Conservation (phyloP, 2,113 vertebrate species). For the Microcebus griseorufus region DNA sequence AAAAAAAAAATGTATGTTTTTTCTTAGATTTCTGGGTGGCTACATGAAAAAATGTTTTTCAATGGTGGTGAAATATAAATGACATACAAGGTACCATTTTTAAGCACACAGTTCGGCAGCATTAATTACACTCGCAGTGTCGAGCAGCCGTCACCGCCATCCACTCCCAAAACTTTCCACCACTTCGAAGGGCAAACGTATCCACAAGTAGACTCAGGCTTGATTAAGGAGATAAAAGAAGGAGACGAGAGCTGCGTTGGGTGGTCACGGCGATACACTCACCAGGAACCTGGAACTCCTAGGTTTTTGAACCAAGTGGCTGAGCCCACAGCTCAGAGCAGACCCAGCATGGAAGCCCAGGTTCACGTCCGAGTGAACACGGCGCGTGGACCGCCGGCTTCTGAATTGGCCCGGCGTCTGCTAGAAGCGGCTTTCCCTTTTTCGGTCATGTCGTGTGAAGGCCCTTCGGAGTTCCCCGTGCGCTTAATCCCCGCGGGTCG, state of each 20-base stretch:
- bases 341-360: neutral
- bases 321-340: neutral
- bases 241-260: fast-evolving
- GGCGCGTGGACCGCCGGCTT: fast-evolving
- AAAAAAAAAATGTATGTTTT: neutral
- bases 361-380: fast-evolving
- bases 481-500: no score
- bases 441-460: fast-evolving
- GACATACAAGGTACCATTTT: neutral
- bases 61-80: neutral
- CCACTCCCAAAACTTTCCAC: neutral
- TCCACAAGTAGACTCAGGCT: neutral
- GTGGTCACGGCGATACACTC: fast-evolving
- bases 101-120: fast-evolving
- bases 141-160: fast-evolving
- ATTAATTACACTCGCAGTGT: fast-evolving
- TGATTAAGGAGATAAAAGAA: neutral
- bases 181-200: neutral
- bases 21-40: neutral
- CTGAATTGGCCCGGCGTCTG: neutral
- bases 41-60: neutral
- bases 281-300: fast-evolving
- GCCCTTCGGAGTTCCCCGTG: fast-evolving
- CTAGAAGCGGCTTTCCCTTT: fast-evolving
- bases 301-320: neutral